Evolutionary conservation across 2,797 vertebrate species (phyloP), one percentile per base, ranked within the genome.

Genomic region (Gorsachius magnificus): DNA sequence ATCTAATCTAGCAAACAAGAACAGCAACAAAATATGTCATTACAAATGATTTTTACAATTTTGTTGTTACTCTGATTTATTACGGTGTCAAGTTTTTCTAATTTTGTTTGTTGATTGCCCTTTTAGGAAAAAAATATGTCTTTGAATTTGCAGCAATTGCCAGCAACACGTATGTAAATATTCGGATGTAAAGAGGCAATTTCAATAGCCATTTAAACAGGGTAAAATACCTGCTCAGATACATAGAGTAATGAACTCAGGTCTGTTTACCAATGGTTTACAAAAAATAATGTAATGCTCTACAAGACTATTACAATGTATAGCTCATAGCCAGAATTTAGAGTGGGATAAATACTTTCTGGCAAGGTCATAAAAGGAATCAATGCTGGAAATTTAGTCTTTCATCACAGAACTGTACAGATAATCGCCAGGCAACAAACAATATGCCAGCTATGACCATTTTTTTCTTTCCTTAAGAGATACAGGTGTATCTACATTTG

Each of bases 41-140:
- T 96, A 83, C 72, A 60, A 95, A 96, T 90, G 66, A 91, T 95
- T 95, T 96, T 96, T 83, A 91, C 82, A 92, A 81, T 97, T 94
- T 75, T 94, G 69, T 22, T 83, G 65, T 58, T 91, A 64, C 76
- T 79, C 46, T 96, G 87, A 96, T 96, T 96, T 97, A 95, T 96
- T 89, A 81, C 14, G 51, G 79, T 91, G 92, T 92, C 94, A 91
- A 58, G 65, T 57, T 94, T 65, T 81, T 63, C 84, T 94, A 92
- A 90, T 95, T 94, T 91, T 81, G 28, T 89, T 92, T 96, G 82
- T 48, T 86, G 90, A 92, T 94, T 72, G 54, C 72, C 61, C 82
- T 96, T 94, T 85, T 56, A 87, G 68, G 74, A 33, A 53, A 79
- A 79, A 87, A 74, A 85, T 15, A 50, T 2, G 4, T 46, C 56